Percentiles rank a stretch among this genome's conserved stretches.
Evolutionary conservation across 2,113 vertebrate genomes (phyloP).

Genomic region (Balaeniceps rex): DNA sequence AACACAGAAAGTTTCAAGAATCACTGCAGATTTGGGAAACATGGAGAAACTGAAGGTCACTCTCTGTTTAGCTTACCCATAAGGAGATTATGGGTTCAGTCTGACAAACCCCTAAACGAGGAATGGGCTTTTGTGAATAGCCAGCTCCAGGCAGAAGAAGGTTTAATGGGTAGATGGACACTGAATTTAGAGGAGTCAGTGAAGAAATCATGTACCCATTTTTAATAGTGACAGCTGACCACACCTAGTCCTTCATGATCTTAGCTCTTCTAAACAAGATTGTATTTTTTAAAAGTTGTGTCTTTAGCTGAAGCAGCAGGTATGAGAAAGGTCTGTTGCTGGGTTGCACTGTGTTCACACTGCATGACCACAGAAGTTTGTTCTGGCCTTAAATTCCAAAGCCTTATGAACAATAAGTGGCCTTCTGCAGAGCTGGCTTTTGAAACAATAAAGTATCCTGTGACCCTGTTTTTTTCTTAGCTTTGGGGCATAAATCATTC

Average conservation of each 20-base stretch:
- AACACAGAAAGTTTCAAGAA: not conserved
- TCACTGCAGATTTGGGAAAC: not conserved
- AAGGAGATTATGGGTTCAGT: not conserved
- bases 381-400: not conserved
- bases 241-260: not conserved
- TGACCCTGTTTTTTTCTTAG: conserved; percentile 10
- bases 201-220: not conserved
- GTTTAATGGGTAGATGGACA: not conserved
- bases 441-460: not conserved
- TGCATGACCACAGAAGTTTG: not conserved
- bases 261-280: not conserved
- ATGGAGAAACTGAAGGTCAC: not conserved
- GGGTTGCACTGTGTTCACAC: not conserved
- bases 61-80: not conserved
- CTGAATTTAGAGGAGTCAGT: not conserved
- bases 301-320: not conserved
- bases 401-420: not conserved
- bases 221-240: not conserved
- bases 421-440: not conserved
- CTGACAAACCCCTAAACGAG: not conserved
- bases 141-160: not conserved
- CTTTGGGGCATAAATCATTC: not conserved
- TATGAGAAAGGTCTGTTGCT: not conserved
- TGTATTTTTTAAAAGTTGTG: not conserved
- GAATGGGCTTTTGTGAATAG: not conserved